Base-by-base conservation (phyloP, 2,888 invertebrate genomes). In the Orchesellides sinensis region DNA sequence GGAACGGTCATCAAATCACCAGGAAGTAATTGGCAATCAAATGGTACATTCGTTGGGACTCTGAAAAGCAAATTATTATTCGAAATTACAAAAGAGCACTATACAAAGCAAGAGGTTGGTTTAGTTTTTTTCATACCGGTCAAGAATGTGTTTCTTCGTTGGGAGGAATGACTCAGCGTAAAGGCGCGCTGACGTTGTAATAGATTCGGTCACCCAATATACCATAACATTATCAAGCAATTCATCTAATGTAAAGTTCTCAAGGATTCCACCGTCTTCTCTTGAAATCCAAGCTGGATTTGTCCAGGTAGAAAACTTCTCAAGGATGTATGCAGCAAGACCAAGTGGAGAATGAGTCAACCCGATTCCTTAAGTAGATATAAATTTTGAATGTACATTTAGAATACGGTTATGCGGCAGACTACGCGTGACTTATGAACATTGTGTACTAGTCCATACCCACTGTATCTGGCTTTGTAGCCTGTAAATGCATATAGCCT, bases 381-480 rank as follows among this genome's bases (percentile, higher is more conserved):
- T 10, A 54, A 14, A 63, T 47, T 47, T 56, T 12, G 23, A 61
- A 27, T n/a, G 5, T 56, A 25, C 56, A 66, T 17, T 35, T n/a
- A 3, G 27, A 17, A 14, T 4, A n/a, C n/a, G n/a, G n/a, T n/a
- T n/a, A n/a, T n/a, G n/a, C n/a, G n/a, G n/a, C n/a, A n/a, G n/a
- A n/a, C n/a, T n/a, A n/a, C n/a, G n/a, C n/a, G n/a, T n/a, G n/a
- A n/a, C n/a, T n/a, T n/a, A n/a, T n/a, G n/a, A n/a, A n/a, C n/a
- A n/a, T n/a, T n/a, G n/a, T n/a, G n/a, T n/a, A n/a, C n/a, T n/a
- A n/a, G n/a, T n/a, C 14, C 25, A 70, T 52, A 47, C 80, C 72
- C 86, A 96, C 91, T 0, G 96, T 96, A 89, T 97, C 97, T 10
- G 97, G 97, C 90, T 96, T 97, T 0, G 96, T 96, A 0, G 95